Base-by-base conservation (phyloP, 1,140 invertebrate genomes). In the Drosophila seguyi region DNA sequence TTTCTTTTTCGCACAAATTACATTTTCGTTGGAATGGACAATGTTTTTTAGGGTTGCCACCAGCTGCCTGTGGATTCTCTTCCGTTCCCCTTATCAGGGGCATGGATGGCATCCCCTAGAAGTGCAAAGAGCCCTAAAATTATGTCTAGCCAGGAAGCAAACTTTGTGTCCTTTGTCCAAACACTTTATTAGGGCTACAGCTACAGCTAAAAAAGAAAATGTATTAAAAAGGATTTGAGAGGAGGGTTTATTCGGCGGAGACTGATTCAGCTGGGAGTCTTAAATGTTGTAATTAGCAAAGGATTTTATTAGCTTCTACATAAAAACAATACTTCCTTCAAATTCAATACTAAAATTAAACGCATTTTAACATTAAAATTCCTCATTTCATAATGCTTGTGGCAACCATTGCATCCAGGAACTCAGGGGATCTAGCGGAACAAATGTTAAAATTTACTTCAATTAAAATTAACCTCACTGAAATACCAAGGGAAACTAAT, bases 71-170 rank as follows among this genome's bases (percentile, higher is more conserved):
- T 34, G 63, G 71, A 48, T 71, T 75, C 73, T 62, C 75, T 48
- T 45, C 47, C 41, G 22, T 50, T 62, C 39, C 47, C 41, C 53
- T 61, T 44, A 16, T n/a, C 38, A 22, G 48, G 8, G 45, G 45
- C 29, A 41, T 48, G 73, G 42, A 10, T 44, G 61, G 69, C 34
- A 66, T 66, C 65, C 69, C 62, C 44, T 45, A 69, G 61, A 69
- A 77, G 75, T 76, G 58, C 59, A 78, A 52, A 75, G 71, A 62
- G 66, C 63, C 77, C 75, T 75, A 87, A 77, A 88, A 87, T 87
- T 88, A 88, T 88, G 84, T 87, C 84, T 87, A 88, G 84, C 84
- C 84, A 87, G 84, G 84, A 87, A 88, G 77, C 65, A 88, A 87
- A 88, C 67, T 87, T 87, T 83, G 83, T 88, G 76, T 88, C 84